Base-by-base conservation (phyloP, 2,113 vertebrate genomes). In the Coptodon rendalli region DNA sequence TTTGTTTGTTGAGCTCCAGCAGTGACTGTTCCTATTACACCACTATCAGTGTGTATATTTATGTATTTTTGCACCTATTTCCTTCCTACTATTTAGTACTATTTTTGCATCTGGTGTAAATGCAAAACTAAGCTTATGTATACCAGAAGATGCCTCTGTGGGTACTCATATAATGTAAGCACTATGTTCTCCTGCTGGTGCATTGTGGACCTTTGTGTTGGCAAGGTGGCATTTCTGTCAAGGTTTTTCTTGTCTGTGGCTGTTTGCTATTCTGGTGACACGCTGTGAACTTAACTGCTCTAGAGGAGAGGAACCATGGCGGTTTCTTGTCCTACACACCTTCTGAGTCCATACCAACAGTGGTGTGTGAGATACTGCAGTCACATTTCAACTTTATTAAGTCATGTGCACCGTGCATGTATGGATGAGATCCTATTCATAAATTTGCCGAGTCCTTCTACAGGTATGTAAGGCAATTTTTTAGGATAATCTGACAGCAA, bases 381-480 rank as follows among this genome's bases (percentile, higher is more conserved):
- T 80, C 48, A 45, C 40, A 73, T 56, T 78, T 85, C 81, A 73
- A 81, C 48, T 85, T 88, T 36, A 84, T 52, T 82, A 43, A 83
- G 54, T 57, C 34, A 34, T 66, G 36, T 38, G 48, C 14, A 78
- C 9, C 13, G 45, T 78, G 45, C 27, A 31, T 59, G 31, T 57
- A 83, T 80, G 61, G 36, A 57, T 16, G 68, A 8, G 78, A 81
- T 85, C 54, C 57, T 24, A 53, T 52, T 66, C 80, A 50, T 40
- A 40, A 6, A 81, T 48, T 88, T 83, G 87, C 54, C 53, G 82
- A 79, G 50, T 82, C 73, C 87, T 59, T 86, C 87, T 90, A 31
- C 57, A 43, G 61, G 71, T 91, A 92, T 85, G 83, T 93, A 93
- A 89, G 89, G 50, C 73, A 90, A 85, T 91, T 91, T 91, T 73